Percentiles rank a stretch among this genome's conserved stretches.
These are phyloP conservation scores for Lepidothrix coronata DNA, from an alignment of 2,113 vertebrate genomes.

Conservation along the genomic window DNA sequence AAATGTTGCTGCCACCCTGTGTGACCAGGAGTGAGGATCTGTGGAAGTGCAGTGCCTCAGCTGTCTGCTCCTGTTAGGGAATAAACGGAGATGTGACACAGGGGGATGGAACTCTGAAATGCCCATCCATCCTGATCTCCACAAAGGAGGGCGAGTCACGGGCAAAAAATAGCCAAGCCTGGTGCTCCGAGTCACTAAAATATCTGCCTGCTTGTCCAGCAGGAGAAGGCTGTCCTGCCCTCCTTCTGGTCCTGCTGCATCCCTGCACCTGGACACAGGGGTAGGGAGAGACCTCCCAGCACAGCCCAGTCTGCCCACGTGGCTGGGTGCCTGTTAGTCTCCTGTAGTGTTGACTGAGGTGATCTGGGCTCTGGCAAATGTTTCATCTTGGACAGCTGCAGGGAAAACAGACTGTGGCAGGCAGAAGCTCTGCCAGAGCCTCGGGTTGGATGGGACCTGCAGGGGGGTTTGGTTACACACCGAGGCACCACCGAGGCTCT, in stretches of 20 bases:
- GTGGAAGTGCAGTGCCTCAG: background rate
- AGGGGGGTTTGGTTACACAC: fast-evolving
- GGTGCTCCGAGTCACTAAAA: background rate
- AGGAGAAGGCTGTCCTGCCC: background rate
- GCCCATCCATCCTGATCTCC: background rate
- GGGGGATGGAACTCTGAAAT: background rate
- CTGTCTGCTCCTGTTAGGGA: background rate
- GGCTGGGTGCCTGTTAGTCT: background rate
- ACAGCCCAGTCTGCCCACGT: background rate
- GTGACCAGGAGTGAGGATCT: background rate
- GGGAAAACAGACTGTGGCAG: background rate
- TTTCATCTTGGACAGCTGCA: background rate
- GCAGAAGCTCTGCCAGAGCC: background rate
- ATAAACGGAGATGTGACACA: background rate
- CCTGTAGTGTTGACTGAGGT: background rate
- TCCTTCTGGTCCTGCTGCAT: background rate
- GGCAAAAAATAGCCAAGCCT: background rate
- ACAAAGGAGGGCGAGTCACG: background rate
- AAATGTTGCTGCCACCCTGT: background rate
- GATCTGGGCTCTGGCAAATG: background rate
- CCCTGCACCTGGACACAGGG: background rate
- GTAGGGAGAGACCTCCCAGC: background rate
- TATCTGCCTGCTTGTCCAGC: background rate
- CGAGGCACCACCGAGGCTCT: fast-evolving
- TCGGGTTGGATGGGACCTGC: background rate